phyloP scores from a whole-genome alignment of 2,113 vertebrate genomes.

The Heterocephalus glaber region DNA sequence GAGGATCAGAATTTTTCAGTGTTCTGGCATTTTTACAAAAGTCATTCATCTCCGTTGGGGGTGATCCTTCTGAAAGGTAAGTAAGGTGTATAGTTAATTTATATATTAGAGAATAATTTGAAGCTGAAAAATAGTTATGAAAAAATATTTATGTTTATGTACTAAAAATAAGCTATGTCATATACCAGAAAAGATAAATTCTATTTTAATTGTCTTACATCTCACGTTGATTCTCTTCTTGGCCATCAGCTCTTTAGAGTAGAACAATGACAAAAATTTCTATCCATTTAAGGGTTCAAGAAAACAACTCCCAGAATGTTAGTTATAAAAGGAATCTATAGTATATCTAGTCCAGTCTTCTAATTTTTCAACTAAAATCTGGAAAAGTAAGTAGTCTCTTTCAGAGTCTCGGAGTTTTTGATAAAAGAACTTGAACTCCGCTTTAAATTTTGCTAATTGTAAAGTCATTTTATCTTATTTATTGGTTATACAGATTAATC shows the following conservation, averaged over 20 bases:
- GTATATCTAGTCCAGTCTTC: background rate
- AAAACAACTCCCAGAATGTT: background rate
- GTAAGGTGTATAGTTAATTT: background rate
- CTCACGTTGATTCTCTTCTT: background rate
- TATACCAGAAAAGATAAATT: background rate
- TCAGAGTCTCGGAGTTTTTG: background rate
- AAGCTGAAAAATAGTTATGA: background rate
- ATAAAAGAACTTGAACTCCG: background rate
- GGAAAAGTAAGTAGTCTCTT: background rate
- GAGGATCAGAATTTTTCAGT: background rate
- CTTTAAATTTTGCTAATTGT: background rate
- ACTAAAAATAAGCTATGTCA: background rate
- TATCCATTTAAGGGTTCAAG: background rate
- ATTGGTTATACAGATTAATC: background rate
- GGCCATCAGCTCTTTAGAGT: background rate
- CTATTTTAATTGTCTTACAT: background rate
- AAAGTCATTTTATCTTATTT: background rate
- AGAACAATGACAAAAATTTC: background rate
- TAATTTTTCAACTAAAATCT: conserved; percentile 44
- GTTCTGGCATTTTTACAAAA: background rate
- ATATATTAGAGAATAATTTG: background rate
- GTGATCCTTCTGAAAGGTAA: background rate
- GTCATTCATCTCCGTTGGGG: background rate
- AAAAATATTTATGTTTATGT: background rate
- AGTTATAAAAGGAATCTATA: background rate